phyloP scores from a whole-genome alignment of 2,113 vertebrate genomes.

The Psettodes erumei region DNA sequence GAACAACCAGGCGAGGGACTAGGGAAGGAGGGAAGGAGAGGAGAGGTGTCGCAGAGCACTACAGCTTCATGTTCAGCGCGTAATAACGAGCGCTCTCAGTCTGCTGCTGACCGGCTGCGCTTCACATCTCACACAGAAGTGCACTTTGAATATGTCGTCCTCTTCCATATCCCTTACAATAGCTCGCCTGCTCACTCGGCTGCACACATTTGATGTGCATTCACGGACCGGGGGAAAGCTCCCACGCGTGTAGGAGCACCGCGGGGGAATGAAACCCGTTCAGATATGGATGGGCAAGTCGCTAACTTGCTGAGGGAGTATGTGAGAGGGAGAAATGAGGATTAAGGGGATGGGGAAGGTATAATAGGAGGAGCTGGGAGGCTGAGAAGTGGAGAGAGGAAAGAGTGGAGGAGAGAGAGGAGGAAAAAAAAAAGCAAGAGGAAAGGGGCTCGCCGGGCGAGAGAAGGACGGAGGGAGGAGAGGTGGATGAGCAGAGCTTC shows the following conservation, averaged over 20 bases:
- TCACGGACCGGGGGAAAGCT: slow-evolving; percentile 11
- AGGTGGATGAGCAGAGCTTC: slow-evolving; percentile 4
- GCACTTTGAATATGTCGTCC: slow-evolving; percentile 24
- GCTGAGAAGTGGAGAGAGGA: slow-evolving; percentile 27
- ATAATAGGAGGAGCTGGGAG: slow-evolving; percentile 46
- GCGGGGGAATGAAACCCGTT: slow-evolving; percentile 47
- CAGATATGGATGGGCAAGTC: slow-evolving; percentile 29
- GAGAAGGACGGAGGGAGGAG: background rate
- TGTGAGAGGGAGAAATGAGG: slow-evolving; percentile 48
- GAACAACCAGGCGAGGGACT: slow-evolving; percentile 11
- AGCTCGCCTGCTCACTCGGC: slow-evolving; percentile 17
- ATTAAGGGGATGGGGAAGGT: slow-evolving; percentile 56
- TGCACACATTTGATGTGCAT: slow-evolving; percentile 3
- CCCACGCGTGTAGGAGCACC: slow-evolving; percentile 29
- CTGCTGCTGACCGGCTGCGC: slow-evolving; percentile 6
- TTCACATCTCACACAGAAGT: slow-evolving; percentile 31
- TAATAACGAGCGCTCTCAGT: too few species aligned
- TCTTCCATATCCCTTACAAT: slow-evolving; percentile 19
- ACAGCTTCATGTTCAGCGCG: slow-evolving; percentile 18
- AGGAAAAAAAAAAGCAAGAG: slow-evolving; percentile 18
- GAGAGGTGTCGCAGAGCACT: slow-evolving; percentile 10
- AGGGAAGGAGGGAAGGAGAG: slow-evolving; percentile 13
- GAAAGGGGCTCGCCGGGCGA: background rate
- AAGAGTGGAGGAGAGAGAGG: slow-evolving; percentile 9
- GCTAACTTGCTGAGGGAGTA: slow-evolving; percentile 35